Percentiles rank a stretch among this genome's conserved stretches.
These are phyloP conservation scores for Caenorhabditis angaria DNA, from an alignment of 2,888 invertebrate species.

Conservation along the genomic window DNA sequence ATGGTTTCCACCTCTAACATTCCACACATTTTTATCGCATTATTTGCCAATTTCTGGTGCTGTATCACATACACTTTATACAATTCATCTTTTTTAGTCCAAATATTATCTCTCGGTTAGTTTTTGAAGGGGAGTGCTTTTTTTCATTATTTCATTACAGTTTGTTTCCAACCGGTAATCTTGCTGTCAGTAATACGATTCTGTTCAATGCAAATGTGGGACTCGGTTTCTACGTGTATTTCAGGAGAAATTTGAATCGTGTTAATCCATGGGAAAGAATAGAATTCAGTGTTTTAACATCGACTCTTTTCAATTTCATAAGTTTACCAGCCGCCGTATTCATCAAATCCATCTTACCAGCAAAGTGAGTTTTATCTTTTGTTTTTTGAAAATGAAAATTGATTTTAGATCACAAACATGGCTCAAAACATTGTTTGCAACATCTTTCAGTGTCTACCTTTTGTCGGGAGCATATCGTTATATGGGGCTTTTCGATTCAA, in stretches of 20 bases:
- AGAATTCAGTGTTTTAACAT: conserved; percentile 73
- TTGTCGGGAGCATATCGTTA: conserved; percentile 79
- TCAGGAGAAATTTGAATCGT: conserved; percentile 63
- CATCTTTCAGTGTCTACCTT: conserved; percentile 80
- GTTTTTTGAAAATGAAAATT: neutral
- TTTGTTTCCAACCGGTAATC: conserved; percentile 72
- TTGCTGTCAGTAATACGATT: conserved; percentile 78
- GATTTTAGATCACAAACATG: conserved; percentile 45
- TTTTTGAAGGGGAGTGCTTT: neutral
- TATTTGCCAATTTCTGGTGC: conserved; percentile 66
- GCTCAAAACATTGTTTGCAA: conserved; percentile 79
- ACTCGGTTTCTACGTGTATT: conserved; percentile 81
- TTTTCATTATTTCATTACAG: conserved; percentile 58
- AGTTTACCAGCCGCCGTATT: conserved; percentile 90
- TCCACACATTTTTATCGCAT: conserved; percentile 57
- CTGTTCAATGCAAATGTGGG: conserved; percentile 85
- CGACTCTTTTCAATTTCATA: conserved; percentile 86
- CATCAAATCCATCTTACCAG: conserved; percentile 82
- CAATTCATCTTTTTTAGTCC: conserved; percentile 66
- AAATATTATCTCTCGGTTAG: conserved; percentile 49
- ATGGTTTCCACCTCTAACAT: conserved; percentile 54
- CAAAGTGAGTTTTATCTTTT: conserved; percentile 74
- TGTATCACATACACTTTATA: conserved; percentile 64
- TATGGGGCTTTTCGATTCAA: conserved; percentile 77
- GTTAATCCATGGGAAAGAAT: conserved; percentile 64